These are phyloP conservation scores for Colostygia pectinataria DNA, from an alignment of 2,888 invertebrate genomes.

Conservation along the genomic window DNA sequence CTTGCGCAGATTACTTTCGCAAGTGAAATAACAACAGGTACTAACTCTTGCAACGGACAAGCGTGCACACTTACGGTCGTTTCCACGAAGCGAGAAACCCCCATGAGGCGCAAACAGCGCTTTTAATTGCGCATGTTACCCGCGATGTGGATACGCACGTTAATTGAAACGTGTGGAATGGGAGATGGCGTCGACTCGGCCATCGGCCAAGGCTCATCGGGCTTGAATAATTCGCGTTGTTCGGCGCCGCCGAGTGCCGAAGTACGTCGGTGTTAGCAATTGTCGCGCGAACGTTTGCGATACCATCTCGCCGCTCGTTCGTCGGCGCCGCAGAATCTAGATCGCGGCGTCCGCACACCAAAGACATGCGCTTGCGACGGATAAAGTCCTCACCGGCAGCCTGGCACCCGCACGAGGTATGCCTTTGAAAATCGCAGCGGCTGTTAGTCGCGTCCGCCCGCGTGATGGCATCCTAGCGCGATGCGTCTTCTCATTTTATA, in stretches of 20 bases:
- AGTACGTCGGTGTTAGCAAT: constrained; percentile 66
- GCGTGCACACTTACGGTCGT: no score
- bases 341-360: constrained; percentile 71
- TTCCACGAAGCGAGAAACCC: no score
- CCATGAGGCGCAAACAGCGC: no score
- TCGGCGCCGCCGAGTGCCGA: constrained; percentile 36
- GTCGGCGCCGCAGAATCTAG: constrained; percentile 73
- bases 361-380: constrained; percentile 72
- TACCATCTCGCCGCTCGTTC: constrained; percentile 67
- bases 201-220: constrained; percentile 48
- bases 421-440: constrained; percentile 70
- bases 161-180: constrained; percentile 24
- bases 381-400: constrained; percentile 71
- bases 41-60: no score
- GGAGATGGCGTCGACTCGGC: constrained; percentile 3
- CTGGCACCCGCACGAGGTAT: constrained; percentile 65
- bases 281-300: constrained; percentile 73
- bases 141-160: no score
- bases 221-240: constrained; percentile 71
- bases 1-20: no score
- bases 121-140: no score
- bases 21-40: no score
- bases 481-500: constrained; percentile 32
- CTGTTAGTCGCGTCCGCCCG: constrained; percentile 46
- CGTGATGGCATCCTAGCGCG: constrained; percentile 74